Conservation (phyloP, 2,888 invertebrate genomes). For the Leistus spinibarbis region DNA sequence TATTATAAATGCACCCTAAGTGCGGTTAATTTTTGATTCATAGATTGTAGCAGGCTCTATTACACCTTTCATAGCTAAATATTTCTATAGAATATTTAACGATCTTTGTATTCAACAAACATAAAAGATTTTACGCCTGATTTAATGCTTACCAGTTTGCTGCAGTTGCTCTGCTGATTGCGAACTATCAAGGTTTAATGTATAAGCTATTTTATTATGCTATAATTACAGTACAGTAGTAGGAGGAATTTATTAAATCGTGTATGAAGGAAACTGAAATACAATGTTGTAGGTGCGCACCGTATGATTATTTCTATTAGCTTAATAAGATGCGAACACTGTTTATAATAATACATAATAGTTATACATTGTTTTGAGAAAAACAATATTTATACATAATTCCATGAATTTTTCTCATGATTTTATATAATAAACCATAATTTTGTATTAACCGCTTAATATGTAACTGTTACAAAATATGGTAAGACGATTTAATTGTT, state of each 20-base stretch:
- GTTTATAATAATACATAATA: neutral
- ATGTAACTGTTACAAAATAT: neutral
- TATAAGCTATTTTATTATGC: neutral
- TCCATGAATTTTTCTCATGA: neutral
- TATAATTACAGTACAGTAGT: neutral
- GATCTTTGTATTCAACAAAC: neutral
- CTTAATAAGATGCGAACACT: neutral
- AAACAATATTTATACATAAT: neutral
- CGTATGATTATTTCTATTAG: too few species aligned
- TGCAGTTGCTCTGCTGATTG: constrained; percentile 3
- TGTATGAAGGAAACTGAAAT: constrained; percentile 3
- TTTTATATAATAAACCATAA: neutral
- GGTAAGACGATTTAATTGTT: neutral
- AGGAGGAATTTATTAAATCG: constrained; percentile 5
- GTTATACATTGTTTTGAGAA: neutral
- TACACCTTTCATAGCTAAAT: neutral
- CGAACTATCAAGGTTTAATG: neutral
- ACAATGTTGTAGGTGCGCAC: neutral
- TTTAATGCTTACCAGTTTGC: neutral
- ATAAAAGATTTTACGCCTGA: constrained; percentile 4
- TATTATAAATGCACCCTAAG: too few species aligned
- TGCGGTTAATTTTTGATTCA: too few species aligned
- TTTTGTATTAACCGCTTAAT: neutral
- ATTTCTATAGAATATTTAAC: neutral
- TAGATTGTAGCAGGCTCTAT: too few species aligned